A percentile compares a stretch with the other conserved stretches of the same genome.
Conservation (phyloP, 1,140 invertebrate species). For the Leptopilina clavipes region DNA sequence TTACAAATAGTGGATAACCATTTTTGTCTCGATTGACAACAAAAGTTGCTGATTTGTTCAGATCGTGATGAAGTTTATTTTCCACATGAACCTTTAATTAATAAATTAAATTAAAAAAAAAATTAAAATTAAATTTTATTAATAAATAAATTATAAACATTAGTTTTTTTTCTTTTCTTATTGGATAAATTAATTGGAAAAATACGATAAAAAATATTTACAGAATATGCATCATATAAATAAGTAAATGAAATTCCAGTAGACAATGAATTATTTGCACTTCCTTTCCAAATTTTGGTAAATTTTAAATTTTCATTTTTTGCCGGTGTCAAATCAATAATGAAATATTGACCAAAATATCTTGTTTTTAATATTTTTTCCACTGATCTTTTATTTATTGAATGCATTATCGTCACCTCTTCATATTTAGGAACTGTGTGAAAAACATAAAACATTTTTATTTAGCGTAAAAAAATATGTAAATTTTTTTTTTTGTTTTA, state of each 20-base stretch:
- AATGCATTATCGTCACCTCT: not conserved
- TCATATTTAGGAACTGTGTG: constrained; percentile 4
- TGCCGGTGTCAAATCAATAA: not conserved
- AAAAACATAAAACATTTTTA: not conserved
- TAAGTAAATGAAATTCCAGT: not conserved
- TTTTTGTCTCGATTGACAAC: not conserved
- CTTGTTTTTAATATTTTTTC: not conserved
- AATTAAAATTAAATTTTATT: no score
- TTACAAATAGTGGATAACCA: constrained; percentile 5
- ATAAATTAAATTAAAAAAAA: not conserved
- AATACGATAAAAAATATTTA: not conserved
- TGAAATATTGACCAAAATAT: constrained; percentile 16
- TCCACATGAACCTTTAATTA: not conserved
- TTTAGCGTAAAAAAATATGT: not conserved
- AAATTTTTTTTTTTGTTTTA: not conserved
- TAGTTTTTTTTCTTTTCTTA: no score
- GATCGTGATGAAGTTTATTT: constrained; percentile 3
- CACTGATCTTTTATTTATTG: not conserved
- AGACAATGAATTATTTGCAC: not conserved
- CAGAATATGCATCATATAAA: not conserved
- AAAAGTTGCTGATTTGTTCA: constrained; percentile 11
- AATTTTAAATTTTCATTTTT: not conserved
- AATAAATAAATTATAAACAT: not conserved
- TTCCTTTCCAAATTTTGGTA: constrained; percentile 5
- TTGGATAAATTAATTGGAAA: no score